Evolutionary conservation across 2,113 vertebrate genomes (phyloP).

Genomic region (Piaya cayana): DNA sequence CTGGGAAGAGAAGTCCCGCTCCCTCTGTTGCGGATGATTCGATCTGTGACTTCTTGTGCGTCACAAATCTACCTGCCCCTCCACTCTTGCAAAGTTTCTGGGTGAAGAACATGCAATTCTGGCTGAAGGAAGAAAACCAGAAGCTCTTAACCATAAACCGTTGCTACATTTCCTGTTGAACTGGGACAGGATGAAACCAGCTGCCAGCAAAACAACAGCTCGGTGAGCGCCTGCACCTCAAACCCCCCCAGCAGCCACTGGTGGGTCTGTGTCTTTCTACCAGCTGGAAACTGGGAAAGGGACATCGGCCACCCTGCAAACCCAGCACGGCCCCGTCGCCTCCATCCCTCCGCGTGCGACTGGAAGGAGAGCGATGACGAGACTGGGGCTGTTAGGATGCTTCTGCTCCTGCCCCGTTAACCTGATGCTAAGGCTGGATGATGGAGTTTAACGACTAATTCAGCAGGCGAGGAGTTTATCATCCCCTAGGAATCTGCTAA

Average conservation of each 20-base stretch:
- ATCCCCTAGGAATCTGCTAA: not conserved
- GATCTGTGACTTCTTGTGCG: not conserved
- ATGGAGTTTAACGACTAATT: accelerated
- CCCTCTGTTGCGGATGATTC: accelerated
- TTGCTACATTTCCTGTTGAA: constrained; percentile 75
- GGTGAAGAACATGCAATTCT: not conserved
- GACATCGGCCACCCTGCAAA: accelerated
- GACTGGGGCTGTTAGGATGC: not conserved
- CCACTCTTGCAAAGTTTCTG: not conserved
- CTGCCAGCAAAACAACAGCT: constrained; percentile 27
- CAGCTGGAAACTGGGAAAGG: not conserved
- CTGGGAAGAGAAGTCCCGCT: not conserved
- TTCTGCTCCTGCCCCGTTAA: not conserved
- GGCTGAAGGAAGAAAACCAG: constrained; percentile 45
- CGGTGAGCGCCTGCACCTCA: not conserved
- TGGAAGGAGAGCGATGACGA: not conserved
- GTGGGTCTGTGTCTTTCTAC: not conserved
- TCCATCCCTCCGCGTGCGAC: not conserved
- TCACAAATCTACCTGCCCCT: not conserved
- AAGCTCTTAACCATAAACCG: constrained; percentile 57
- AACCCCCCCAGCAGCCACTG: not conserved
- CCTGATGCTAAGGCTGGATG: accelerated
- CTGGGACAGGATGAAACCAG: not conserved
- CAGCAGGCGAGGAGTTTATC: not conserved
- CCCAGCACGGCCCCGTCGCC: accelerated